phyloP scores from a whole-genome alignment of 2,888 invertebrate species.

The Ctenicera cuprea region DNA sequence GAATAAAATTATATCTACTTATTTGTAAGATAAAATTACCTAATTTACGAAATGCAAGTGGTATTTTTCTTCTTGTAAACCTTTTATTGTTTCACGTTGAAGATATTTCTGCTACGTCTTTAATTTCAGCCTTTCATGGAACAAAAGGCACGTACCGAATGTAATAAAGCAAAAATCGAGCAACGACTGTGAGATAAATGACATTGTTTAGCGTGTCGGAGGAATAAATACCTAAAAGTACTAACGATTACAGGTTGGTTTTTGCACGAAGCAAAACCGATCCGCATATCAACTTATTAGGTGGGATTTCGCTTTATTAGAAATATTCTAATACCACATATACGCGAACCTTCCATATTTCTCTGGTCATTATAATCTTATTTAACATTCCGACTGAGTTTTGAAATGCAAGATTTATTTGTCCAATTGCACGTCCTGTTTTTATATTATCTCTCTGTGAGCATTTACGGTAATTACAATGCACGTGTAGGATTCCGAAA shows the following conservation, averaged over 20 bases:
- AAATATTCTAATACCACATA: conserved; percentile 33
- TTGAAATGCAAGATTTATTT: conserved; percentile 64
- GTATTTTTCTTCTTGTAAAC: no score
- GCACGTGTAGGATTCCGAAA: conserved; percentile 71
- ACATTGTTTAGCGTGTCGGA: conserved; percentile 29
- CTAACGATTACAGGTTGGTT: conserved; percentile 18
- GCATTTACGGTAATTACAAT: conserved; percentile 71
- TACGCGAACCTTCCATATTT: conserved; percentile 32
- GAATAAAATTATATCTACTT: no score
- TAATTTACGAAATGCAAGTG: no score
- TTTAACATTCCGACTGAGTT: conserved; percentile 39
- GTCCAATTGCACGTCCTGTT: conserved; percentile 66
- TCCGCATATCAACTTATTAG: conserved; percentile 24
- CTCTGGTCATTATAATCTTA: conserved; percentile 34
- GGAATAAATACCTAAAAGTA: conserved; percentile 21
- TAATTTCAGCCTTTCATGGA: conserved; percentile 15
- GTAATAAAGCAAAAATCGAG: conserved; percentile 33
- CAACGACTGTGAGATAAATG: conserved; percentile 21
- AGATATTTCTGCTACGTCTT: conserved; percentile 9
- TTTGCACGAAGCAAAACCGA: conserved; percentile 20
- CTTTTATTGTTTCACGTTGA: no score
- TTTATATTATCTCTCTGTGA: conserved; percentile 62
- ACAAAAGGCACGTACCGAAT: conserved; percentile 17
- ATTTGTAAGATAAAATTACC: no score
- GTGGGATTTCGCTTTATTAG: conserved; percentile 1